A percentile compares a stretch with the other conserved stretches of the same genome.
These are phyloP conservation scores for Porites lobata DNA, from an alignment of 92 coral and sea anemone genomes.

Conservation along the genomic window DNA sequence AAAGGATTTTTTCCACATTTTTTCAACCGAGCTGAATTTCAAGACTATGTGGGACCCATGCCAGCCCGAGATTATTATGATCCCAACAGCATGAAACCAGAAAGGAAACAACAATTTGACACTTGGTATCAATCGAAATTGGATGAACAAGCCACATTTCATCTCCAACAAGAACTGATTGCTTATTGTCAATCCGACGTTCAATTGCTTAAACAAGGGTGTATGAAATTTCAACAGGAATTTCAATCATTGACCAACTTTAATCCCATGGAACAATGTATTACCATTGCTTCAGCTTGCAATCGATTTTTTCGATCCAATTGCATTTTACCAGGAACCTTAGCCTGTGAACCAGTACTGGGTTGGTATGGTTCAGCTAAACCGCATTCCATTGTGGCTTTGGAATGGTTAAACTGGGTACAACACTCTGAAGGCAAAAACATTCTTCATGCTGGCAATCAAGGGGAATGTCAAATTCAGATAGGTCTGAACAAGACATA, in stretches of 20 bases:
- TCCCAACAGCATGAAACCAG: background rate
- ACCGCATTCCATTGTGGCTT: background rate
- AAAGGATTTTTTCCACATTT: background rate
- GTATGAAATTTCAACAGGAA: background rate
- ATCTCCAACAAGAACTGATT: too few species aligned
- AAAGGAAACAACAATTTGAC: too few species aligned
- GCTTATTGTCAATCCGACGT: conserved; percentile 7
- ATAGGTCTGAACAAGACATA: too few species aligned
- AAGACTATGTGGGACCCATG: background rate
- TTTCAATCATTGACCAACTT: background rate
- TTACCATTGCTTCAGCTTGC: background rate
- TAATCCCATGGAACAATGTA: background rate
- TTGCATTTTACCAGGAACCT: background rate
- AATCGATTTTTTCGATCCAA: background rate
- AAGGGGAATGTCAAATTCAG: background rate
- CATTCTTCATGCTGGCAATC: background rate
- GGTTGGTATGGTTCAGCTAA: background rate
- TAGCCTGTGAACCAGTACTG: background rate
- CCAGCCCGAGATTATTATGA: background rate
- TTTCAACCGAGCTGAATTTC: background rate
- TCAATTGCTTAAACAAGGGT: background rate
- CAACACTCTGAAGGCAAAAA: background rate
- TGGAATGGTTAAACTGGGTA: conserved; percentile 3
- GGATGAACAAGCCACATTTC: too few species aligned
- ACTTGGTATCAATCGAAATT: too few species aligned